Conservation (phyloP, 2,797 vertebrate genomes). For the Crocidura indochinensis region DNA sequence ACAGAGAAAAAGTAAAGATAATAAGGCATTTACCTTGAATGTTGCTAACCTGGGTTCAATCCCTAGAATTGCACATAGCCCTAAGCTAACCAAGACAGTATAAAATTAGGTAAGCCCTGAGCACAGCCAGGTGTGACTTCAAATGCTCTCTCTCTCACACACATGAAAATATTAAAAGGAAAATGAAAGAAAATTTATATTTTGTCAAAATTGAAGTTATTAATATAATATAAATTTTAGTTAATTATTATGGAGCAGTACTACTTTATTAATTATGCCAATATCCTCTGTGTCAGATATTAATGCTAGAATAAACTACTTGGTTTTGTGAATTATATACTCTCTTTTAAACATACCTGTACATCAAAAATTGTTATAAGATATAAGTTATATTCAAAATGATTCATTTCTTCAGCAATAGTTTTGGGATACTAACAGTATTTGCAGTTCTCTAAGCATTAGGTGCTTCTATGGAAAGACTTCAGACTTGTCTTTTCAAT, state of each 20-base stretch:
- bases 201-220: not conserved
- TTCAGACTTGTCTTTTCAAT: conserved; percentile 32
- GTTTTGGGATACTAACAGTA: conserved; percentile 17
- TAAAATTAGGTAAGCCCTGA: too few relatives aligned
- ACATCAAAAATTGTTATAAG: conserved; percentile 19
- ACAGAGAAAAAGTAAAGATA: too few relatives aligned
- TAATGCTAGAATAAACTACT: not conserved
- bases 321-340: not conserved
- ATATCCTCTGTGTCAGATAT: not conserved
- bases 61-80: too few relatives aligned
- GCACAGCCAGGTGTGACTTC: too few relatives aligned
- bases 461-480: not conserved
- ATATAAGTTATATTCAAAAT: conserved; percentile 4
- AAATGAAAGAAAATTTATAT: not conserved
- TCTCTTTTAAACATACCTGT: not conserved
- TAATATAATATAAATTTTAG: not conserved
- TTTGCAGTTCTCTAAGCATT: conserved; percentile 1
- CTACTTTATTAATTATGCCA: not conserved
- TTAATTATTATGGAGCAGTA: not conserved
- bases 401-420: not conserved
- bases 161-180: too few relatives aligned
- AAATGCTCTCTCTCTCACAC: too few relatives aligned
- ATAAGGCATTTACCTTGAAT: too few relatives aligned
- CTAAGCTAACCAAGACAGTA: too few relatives aligned
- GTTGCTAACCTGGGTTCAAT: too few relatives aligned